phyloP scores from a whole-genome alignment of 2,888 invertebrate genomes.

The Bombylius discolor region DNA sequence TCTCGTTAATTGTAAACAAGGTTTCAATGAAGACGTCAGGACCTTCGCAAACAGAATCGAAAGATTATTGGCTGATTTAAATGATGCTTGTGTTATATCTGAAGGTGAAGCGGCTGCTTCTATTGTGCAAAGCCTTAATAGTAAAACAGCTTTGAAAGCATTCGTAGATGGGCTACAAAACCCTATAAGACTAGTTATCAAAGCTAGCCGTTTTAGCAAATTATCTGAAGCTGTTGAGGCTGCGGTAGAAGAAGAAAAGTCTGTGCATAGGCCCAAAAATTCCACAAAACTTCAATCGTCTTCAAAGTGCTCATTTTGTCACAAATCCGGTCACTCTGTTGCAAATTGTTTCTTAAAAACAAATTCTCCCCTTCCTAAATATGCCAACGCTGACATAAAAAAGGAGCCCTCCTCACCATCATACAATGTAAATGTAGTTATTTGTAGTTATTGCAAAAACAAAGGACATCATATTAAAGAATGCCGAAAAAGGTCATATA shows the following conservation, averaged over 20 bases:
- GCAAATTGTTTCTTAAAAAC: no score
- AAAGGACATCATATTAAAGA: no score
- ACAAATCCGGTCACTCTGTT: no score
- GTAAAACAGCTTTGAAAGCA: slow-evolving; percentile 1
- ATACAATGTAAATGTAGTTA: no score
- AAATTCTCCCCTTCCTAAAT: no score
- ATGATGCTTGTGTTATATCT: not conserved
- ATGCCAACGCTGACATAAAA: no score
- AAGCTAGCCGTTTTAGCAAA: slow-evolving; percentile 1
- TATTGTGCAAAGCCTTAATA: not conserved
- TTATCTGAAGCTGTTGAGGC: slow-evolving; percentile 1
- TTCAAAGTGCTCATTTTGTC: no score
- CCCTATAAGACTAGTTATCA: slow-evolving; percentile 1
- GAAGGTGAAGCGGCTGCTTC: not conserved
- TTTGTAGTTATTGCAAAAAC: no score
- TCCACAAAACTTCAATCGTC: no score
- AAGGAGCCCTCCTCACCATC: no score
- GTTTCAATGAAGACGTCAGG: not conserved
- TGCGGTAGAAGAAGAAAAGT: slow-evolving; percentile 1
- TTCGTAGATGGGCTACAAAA: not conserved
- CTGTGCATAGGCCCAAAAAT: no score
- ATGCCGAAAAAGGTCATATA: no score
- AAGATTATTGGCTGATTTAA: not conserved
- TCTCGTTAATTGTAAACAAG: not conserved
- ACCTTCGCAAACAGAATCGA: not conserved